Conservation (phyloP, 2,113 vertebrate species). For the Euleptes europaea region DNA sequence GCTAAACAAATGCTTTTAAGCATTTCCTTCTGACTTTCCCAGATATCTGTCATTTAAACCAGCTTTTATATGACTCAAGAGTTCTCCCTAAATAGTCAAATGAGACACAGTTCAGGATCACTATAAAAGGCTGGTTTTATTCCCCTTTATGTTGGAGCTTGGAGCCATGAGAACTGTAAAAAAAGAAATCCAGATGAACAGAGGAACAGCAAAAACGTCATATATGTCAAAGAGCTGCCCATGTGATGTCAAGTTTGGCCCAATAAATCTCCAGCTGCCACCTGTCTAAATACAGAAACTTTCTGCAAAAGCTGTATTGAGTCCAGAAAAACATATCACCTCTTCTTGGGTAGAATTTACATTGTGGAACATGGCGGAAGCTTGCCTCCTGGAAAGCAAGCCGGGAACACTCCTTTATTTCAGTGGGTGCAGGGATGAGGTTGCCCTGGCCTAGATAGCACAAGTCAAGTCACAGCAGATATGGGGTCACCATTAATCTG, state of each 20-base stretch:
- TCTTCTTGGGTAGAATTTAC: neutral
- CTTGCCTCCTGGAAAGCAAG: neutral
- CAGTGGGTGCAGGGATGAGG: neutral
- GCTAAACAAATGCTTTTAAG: constrained; percentile 7
- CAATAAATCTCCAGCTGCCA: neutral
- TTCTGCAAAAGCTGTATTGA: constrained; percentile 9
- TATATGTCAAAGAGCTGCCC: neutral
- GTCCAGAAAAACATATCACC: neutral
- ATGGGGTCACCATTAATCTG: no score
- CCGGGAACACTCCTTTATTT: neutral
- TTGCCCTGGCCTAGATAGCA: neutral
- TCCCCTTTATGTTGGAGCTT: constrained; percentile 58
- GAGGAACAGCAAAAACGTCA: constrained; percentile 47
- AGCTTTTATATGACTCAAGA: constrained; percentile 30
- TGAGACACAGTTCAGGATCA: constrained; percentile 31
- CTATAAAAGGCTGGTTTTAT: constrained; percentile 39
- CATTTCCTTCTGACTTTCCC: constrained; percentile 25
- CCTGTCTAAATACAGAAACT: constrained; percentile 14
- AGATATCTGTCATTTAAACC: constrained; percentile 7
- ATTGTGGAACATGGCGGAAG: neutral
- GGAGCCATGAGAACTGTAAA: constrained; percentile 38
- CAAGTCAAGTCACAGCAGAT: no score
- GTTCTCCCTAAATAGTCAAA: constrained; percentile 25
- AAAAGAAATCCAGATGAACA: constrained; percentile 61
- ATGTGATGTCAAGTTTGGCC: neutral